Evolutionary conservation across 2,113 vertebrate genomes (phyloP).

Genomic region (Mystacornis crossleyi): DNA sequence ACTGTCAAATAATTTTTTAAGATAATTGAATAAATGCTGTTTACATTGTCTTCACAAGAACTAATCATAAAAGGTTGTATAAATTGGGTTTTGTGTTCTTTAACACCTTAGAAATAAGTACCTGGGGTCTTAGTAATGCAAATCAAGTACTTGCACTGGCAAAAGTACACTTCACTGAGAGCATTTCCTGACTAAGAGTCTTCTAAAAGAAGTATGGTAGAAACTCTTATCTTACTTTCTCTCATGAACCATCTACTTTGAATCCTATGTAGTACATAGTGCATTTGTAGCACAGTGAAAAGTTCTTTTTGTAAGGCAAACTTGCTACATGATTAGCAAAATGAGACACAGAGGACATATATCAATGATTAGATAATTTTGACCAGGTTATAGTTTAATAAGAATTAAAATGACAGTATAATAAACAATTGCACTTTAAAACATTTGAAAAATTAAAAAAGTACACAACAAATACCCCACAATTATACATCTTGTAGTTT

Average conservation of each 20-base stretch:
- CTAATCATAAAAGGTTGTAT: neutral
- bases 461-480: constrained; percentile 79
- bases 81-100: neutral
- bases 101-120: neutral
- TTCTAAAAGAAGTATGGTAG: constrained; percentile 48
- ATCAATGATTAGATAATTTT: constrained; percentile 39
- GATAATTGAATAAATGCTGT: neutral
- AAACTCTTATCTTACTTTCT: constrained; percentile 27
- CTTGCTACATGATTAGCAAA: neutral
- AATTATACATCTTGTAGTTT: constrained; percentile 68
- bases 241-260: constrained; percentile 49
- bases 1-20: neutral
- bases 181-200: neutral
- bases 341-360: constrained; percentile 44
- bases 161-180: neutral
- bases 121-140: neutral
- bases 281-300: constrained; percentile 35
- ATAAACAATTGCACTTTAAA: constrained; percentile 86
- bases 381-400: constrained; percentile 77
- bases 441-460: constrained; percentile 82
- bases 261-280: neutral
- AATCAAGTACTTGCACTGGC: neutral
- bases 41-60: neutral
- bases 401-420: constrained; percentile 78
- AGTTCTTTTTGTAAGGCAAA: constrained; percentile 50